Base-by-base conservation (phyloP, 2,113 vertebrate genomes). In the Phasianus colchicus region DNA sequence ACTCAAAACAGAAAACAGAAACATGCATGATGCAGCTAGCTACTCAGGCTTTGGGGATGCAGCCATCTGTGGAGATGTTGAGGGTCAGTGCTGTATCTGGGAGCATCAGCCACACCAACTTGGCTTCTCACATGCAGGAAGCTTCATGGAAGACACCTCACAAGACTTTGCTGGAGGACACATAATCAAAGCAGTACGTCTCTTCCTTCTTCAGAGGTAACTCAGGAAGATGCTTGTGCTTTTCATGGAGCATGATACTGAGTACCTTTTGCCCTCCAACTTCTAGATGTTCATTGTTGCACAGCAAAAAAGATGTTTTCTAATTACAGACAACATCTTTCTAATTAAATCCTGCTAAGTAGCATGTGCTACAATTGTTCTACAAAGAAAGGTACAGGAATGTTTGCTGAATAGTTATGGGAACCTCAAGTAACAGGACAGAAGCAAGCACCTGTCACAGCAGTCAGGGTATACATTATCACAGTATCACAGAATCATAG, bases 171-270 rank as follows among this genome's bases (percentile, higher is more conserved):
- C 30, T 40, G 24, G 22, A 50, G 34, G 50, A 19, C n/a, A 4
- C 1, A 6, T 5, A 40, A 11, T 19, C 55, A n/a, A 19, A 73
- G 21, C 29, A 52, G 65, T 13, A 45, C 21, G 16, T 45, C 61
- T 60, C 77, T 81, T 40, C 19, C 36, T 45, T 79, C 38, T 48
- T 57, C 17, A 27, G 52, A 52, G 27, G 40, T n/a, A 57, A 81
- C 21, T 40, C 54, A 14, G 15, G 55, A 79, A 66, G 63, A 89
- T 13, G 2, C 19, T 38, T 52, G 83, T 9, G 3, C 52, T 66
- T 75, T 16, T 50, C 57, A 5, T 0, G 29, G 61, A 10, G 25
- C 0, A 0, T 4, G 40, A 25, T 10, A 57, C 5, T 54, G 4
- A 21, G 67, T 6, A 18, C 3, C 48, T 82, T 73, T 55, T 80